Conservation (phyloP, 2,888 invertebrate genomes). For the Stenchaetothrips biformis region DNA sequence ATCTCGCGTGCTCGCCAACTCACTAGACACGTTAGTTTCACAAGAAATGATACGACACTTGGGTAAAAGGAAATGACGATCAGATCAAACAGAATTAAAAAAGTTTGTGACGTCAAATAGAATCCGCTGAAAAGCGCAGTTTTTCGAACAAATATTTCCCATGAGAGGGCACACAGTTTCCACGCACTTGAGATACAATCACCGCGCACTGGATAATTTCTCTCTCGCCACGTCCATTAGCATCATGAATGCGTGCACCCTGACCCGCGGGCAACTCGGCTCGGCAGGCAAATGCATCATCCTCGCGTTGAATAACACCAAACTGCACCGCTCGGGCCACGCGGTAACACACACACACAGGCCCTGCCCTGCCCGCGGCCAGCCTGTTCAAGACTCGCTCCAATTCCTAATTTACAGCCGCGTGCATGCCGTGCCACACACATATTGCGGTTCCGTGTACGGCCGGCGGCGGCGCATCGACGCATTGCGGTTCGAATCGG, state of each 20-base stretch:
- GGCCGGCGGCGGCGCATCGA: no score
- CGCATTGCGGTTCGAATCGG: no score
- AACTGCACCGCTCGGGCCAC: not conserved
- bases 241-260: not conserved
- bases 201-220: not conserved
- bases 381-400: no score
- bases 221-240: no score
- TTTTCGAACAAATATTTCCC: not conserved
- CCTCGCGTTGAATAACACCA: not conserved
- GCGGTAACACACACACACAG: not conserved
- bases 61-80: not conserved
- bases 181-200: not conserved
- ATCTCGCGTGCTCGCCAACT: not conserved
- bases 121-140: not conserved
- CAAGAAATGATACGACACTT: not conserved
- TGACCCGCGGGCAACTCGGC: not conserved
- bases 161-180: not conserved
- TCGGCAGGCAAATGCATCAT: not conserved
- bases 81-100: not conserved
- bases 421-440: no score
- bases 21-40: not conserved
- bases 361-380: no score
- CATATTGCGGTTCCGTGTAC: no score
- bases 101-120: not conserved
- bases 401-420: no score